Evolutionary conservation across 2,113 vertebrate genomes (phyloP).

Genomic region (Euleptes europaea): DNA sequence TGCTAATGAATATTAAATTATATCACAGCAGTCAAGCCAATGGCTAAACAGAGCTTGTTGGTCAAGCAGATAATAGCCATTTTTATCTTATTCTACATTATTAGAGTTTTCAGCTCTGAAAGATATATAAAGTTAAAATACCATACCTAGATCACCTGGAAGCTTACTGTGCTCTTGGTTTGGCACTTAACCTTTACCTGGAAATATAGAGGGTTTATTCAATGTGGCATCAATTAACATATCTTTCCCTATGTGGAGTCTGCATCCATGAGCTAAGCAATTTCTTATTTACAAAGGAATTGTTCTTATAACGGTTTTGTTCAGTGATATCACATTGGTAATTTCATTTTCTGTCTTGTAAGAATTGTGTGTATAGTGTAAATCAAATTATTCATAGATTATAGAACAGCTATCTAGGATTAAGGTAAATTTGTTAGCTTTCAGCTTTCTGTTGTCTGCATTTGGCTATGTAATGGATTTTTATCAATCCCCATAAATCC

Average conservation of each 20-base stretch:
- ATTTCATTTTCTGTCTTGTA: neutral
- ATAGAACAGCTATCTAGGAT: neutral
- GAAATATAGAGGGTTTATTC: neutral
- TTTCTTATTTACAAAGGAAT: neutral
- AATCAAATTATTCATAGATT: neutral
- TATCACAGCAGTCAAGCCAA: neutral
- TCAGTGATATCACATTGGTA: neutral
- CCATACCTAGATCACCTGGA: neutral
- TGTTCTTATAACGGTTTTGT: neutral
- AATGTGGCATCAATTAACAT: neutral
- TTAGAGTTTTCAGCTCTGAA: neutral
- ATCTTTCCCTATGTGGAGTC: neutral
- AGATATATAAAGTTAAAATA: neutral
- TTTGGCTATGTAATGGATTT: neutral
- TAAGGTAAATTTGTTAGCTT: neutral
- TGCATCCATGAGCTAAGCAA: neutral
- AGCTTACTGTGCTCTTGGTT: neutral
- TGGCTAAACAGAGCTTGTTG: neutral
- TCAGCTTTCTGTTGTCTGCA: neutral
- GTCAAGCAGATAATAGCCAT: neutral
- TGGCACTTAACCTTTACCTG: neutral
- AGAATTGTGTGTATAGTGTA: neutral
- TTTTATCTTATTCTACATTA: neutral
- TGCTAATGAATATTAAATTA: neutral
- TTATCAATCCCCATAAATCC: neutral